Percentiles rank a stretch among this genome's conserved stretches.
Conservation (phyloP, 2,888 invertebrate species). For the Drosophila basisetae region DNA sequence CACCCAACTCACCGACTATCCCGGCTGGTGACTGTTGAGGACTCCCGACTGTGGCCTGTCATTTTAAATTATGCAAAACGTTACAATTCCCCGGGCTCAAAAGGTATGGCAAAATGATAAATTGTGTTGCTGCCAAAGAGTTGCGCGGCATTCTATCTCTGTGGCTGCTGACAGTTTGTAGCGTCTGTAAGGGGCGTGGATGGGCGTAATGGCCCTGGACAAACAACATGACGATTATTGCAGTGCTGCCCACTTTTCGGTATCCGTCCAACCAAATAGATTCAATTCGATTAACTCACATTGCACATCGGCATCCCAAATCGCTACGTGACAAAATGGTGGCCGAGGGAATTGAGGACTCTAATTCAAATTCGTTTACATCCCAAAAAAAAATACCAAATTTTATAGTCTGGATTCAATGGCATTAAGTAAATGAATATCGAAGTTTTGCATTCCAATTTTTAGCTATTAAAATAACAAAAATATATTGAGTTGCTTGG, state of each 20-base stretch:
- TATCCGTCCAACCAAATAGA: constrained; percentile 51
- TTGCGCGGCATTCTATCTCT: constrained; percentile 13
- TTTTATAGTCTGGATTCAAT: constrained; percentile 5
- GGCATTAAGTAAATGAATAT: not conserved
- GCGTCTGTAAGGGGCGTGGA: constrained; percentile 29
- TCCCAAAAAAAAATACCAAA: not conserved
- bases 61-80: constrained; percentile 78
- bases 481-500: not conserved
- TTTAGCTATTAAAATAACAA: not conserved
- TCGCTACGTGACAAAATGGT: constrained; percentile 60
- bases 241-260: not conserved
- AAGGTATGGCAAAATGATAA: constrained; percentile 77
- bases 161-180: not conserved
- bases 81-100: constrained; percentile 64
- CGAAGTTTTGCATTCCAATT: not conserved
- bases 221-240: constrained; percentile 36
- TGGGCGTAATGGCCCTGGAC: constrained; percentile 24
- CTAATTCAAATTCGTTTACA: constrained; percentile 12
- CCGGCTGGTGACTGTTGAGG: not conserved
- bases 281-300: constrained; percentile 74
- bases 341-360: constrained; percentile 16
- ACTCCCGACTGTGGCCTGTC: constrained; percentile 59
- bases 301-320: constrained; percentile 45
- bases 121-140: constrained; percentile 57
- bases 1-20: not conserved